Evolutionary conservation across 2,113 vertebrate species (phyloP), one percentile per base, ranked within the genome.

Genomic region (Perccottus glenii): DNA sequence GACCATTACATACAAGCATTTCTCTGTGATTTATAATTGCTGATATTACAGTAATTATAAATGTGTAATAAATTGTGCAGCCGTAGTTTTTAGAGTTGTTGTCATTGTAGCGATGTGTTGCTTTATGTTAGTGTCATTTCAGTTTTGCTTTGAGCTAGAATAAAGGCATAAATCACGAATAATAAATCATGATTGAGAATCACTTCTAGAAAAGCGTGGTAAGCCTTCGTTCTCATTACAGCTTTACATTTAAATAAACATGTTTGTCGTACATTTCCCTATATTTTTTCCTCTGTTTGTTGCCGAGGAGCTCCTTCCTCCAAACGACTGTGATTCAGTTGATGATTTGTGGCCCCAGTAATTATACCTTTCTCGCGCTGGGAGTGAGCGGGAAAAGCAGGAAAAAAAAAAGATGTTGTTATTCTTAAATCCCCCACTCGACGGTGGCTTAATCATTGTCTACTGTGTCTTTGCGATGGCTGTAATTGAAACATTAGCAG

Each of bases 401-500:
- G 48, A 14, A 32, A 42, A 45, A 42, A 45, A 27, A 40, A 62
- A 65, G 14, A 64, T 78, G 77, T 73, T 80, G 87, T 84, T 88
- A 72, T 85, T 88, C 79, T 88, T 83, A 85, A 87, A 88, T 85
- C 75, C 82, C 84, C 84, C 80, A 70, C 83, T 87, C 67, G 43
- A 82, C 70, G 72, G 63, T n/a, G 79, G 83, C 79, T 85, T 90
- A 87, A 87, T 89, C 85, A 85, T 87, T 80, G 83, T 83, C 83
- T 86, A 78, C 70, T 75, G 85, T 76, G 87, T 88, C 84, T 85
- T 83, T 70, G 67, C 36, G 64, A 80, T 49, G 82, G 77, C 83
- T 88, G 78, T 87, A 89, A 91, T 89, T 88, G 89, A 91, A 88
- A 89, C 88, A 85, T 88, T 87, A 87, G 81, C 82, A 67, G 77